Base-by-base conservation (phyloP, 1,140 invertebrate species). In the Episyrphus balteatus region DNA sequence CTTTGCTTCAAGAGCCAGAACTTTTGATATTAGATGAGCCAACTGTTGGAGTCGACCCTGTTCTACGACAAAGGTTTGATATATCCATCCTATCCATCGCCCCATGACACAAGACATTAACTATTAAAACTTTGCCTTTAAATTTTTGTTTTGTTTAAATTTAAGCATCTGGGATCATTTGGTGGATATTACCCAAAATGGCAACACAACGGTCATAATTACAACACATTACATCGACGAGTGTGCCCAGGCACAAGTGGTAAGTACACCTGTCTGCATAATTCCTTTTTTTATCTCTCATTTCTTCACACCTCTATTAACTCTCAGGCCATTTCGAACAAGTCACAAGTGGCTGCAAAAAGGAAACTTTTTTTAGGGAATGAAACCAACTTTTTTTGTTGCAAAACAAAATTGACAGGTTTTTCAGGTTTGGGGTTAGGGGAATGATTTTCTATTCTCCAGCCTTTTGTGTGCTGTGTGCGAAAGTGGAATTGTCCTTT, bases 221-320 rank as follows among this genome's bases (percentile, higher is more conserved):
- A 98, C 94, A 1, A 98, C 94, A 11, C 93, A 97, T 73, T 97
- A 98, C 61, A 96, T 97, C 49, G 93, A 98, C 66, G 94, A 97
- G 69, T 94, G 93, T 2, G 79, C 90, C 51, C 90, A 96, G 70
- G 92, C 91, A 11, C 76, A 80, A 59, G 77, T 84, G 55, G 80
- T 83, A 73, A 80, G 76, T 77, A 57, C 30, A 26, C 21, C 21
- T 26, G 21, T 26, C 3, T n/a, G 8, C 21, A 26, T 8, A 26
- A 26, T 5, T 5, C 21, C 8, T 26, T 26, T 26, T 26, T n/a
- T n/a, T n/a, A n/a, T n/a, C n/a, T 26, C 21, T 26, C 8, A 26
- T 8, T 26, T 26, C 8, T 26, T 26, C 8, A 8, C 21, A 26
- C 21, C 21, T 26, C 21, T 26, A 26, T 26, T 26, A 26, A 26